A percentile compares a stretch with the other conserved stretches of the same genome.
These are phyloP conservation scores for Platorchestia sp. DNA, from an alignment of 1,140 invertebrate species.

Conservation along the genomic window DNA sequence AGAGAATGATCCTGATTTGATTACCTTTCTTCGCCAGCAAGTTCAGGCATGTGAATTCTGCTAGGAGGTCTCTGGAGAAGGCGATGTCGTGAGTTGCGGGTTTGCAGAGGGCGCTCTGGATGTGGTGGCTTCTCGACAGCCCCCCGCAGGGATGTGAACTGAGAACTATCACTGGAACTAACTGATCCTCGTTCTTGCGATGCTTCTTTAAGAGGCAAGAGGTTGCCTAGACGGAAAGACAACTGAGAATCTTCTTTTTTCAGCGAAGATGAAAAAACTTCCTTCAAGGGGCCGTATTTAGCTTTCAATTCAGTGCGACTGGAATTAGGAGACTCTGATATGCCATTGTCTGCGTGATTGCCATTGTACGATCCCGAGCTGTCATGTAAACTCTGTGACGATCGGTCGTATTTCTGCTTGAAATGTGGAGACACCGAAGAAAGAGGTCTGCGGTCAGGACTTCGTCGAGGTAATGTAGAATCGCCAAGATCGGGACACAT, in stretches of 20 bases:
- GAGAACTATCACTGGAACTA: slow-evolving; percentile 21
- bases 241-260: slow-evolving; percentile 45
- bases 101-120: not conserved
- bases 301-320: not conserved
- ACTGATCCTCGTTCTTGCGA: slow-evolving; percentile 36
- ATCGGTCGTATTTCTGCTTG: not conserved
- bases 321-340: not conserved
- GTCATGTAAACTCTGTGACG: not conserved
- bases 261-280: not conserved
- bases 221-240: not conserved
- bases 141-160: not conserved
- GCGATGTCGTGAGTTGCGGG: not conserved
- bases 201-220: not conserved
- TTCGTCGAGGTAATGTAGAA: not conserved
- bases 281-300: not conserved
- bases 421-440: not conserved
- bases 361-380: not conserved
- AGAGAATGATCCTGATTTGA: not conserved
- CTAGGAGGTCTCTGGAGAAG: slow-evolving; percentile 46
- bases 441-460: not conserved
- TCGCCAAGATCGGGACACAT: not conserved
- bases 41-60: slow-evolving; percentile 32
- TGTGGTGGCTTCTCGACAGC: slow-evolving; percentile 40
- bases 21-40: slow-evolving; percentile 17
- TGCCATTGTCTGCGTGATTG: not conserved